These are phyloP conservation scores for Apodemia duryi DNA, from an alignment of 2,888 invertebrate species.

Conservation along the genomic window DNA sequence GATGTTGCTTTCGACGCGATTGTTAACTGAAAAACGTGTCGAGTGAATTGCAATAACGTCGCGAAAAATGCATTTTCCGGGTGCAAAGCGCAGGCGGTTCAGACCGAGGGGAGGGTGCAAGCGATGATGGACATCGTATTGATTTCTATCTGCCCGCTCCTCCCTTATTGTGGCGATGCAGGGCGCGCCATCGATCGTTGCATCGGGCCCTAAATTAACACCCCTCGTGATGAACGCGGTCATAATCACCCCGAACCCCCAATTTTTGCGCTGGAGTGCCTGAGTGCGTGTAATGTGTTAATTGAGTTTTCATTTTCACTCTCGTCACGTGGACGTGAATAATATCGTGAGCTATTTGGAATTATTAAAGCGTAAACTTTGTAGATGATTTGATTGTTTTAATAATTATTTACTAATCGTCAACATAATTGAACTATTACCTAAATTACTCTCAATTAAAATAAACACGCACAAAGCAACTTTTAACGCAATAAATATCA, in stretches of 20 bases:
- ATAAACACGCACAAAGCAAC: slow-evolving; percentile 26
- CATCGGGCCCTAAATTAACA: slow-evolving; percentile 58
- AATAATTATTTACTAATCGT: slow-evolving; percentile 44
- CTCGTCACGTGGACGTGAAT: slow-evolving; percentile 56
- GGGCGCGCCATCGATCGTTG: slow-evolving; percentile 74
- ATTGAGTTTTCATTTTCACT: slow-evolving; percentile 45
- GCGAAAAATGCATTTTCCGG: slow-evolving; percentile 72
- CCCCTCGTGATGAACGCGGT: slow-evolving; percentile 38
- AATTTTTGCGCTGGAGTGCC: slow-evolving; percentile 53
- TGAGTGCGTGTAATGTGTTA: slow-evolving; percentile 58
- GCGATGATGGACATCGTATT: slow-evolving; percentile 81
- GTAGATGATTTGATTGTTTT: slow-evolving; percentile 30
- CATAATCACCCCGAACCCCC: slow-evolving; percentile 49
- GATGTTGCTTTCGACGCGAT: slow-evolving; percentile 21
- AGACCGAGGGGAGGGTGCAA: slow-evolving; percentile 82
- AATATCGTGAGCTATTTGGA: slow-evolving; percentile 19
- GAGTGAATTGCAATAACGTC: slow-evolving; percentile 52
- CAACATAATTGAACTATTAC: slow-evolving; percentile 33
- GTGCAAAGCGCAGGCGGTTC: slow-evolving; percentile 72
- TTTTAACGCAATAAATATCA: slow-evolving; percentile 10
- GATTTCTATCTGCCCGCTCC: slow-evolving; percentile 79
- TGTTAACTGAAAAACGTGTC: slow-evolving; percentile 37
- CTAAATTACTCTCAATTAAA: slow-evolving; percentile 35
- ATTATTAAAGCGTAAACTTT: slow-evolving; percentile 15
- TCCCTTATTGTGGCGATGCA: slow-evolving; percentile 74